Percentiles rank a stretch among this genome's conserved stretches.
These are phyloP conservation scores for Cryptocephalus primarius DNA, from an alignment of 2,888 invertebrate species.

Conservation along the genomic window DNA sequence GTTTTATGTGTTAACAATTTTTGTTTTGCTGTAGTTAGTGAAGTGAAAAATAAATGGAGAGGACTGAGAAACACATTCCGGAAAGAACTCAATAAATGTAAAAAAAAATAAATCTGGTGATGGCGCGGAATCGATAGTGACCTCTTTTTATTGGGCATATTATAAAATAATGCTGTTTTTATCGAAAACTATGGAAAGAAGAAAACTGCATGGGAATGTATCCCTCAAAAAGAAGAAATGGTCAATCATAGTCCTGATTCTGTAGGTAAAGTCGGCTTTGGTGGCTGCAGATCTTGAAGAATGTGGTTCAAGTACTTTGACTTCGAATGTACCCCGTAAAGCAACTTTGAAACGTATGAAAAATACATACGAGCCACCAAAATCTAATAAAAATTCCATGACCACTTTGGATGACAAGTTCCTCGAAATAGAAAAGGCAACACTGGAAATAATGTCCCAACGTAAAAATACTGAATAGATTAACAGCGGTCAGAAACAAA, in stretches of 20 bases:
- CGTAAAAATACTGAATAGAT: slow-evolving; percentile 1
- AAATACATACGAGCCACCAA: not conserved
- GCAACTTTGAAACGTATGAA: not conserved
- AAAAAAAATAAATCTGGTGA: slow-evolving; percentile 4
- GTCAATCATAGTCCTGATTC: not conserved
- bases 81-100: slow-evolving; percentile 5
- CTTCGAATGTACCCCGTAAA: slow-evolving; percentile 1
- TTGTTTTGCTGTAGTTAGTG: not conserved
- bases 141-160: slow-evolving; percentile 5
- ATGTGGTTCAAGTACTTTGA: not conserved
- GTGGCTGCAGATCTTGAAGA: too few species aligned
- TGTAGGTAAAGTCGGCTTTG: not conserved
- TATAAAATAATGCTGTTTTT: slow-evolving; percentile 7
- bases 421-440: slow-evolving; percentile 4
- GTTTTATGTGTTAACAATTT: not conserved
- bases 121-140: slow-evolving; percentile 2
- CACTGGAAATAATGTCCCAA: slow-evolving; percentile 2
- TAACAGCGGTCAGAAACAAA: slow-evolving; percentile 6
- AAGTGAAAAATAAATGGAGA: slow-evolving; percentile 4
- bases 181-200: slow-evolving; percentile 1
- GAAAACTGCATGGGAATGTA: slow-evolving; percentile 4
- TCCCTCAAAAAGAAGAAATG: slow-evolving; percentile 1
- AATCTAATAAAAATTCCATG: slow-evolving; percentile 1
- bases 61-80: slow-evolving; percentile 6
- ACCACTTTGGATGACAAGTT: slow-evolving; percentile 3